Evolutionary conservation across 2,113 vertebrate species (phyloP).

Genomic region (Heteronetta atricapilla): DNA sequence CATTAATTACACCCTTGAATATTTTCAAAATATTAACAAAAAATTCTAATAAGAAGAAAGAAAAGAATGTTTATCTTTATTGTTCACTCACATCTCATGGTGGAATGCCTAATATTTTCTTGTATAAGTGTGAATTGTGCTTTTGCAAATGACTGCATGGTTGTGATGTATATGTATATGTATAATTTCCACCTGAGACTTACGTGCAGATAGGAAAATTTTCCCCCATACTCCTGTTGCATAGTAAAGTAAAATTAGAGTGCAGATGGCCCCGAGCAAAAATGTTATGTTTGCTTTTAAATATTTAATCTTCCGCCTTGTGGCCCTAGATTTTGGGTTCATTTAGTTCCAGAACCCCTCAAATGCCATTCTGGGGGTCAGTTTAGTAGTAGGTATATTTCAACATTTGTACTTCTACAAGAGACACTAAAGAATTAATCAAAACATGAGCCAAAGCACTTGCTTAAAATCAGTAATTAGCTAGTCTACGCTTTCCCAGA

Average conservation of each 20-base stretch:
- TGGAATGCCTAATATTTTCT: background rate
- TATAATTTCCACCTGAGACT: background rate
- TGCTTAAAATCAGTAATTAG: background rate
- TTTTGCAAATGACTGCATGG: background rate
- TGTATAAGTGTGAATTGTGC: background rate
- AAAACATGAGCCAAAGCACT: background rate
- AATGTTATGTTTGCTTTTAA: background rate
- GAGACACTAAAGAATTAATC: background rate
- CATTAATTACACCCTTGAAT: background rate
- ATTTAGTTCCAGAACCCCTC: background rate
- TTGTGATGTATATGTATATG: too few species aligned
- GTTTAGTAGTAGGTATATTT: background rate
- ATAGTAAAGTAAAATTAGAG: background rate
- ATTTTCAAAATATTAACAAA: background rate
- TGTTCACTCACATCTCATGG: background rate
- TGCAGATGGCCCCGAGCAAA: background rate
- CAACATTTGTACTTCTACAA: background rate
- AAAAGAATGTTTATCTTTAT: background rate
- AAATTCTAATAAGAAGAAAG: background rate
- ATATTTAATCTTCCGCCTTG: background rate
- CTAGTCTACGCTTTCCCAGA: background rate
- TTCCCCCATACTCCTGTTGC: background rate
- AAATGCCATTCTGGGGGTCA: background rate
- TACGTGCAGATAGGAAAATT: background rate
- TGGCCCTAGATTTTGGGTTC: background rate